Conservation (phyloP, 1,140 invertebrate species). For the Diabrotica virgifera region DNA sequence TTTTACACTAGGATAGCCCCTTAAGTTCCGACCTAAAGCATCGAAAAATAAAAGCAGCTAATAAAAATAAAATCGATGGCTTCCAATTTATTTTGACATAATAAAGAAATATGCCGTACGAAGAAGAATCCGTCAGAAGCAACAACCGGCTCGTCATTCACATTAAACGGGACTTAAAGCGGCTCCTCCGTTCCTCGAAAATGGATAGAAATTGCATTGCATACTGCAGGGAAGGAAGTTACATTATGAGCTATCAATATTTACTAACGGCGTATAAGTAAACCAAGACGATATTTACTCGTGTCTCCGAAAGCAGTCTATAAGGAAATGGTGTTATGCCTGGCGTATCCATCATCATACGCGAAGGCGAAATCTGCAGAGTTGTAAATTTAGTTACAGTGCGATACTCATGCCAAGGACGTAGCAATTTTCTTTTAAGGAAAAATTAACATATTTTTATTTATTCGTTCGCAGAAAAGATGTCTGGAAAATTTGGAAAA, state of each 20-base stretch:
- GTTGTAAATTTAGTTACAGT: background rate
- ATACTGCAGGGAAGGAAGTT: slow-evolving; percentile 1
- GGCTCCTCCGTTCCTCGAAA: background rate
- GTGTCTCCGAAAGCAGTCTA: slow-evolving; percentile 1
- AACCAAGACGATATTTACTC: slow-evolving; percentile 2
- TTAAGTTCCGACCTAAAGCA: too few species aligned
- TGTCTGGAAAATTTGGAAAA: too few species aligned
- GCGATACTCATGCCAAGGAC: background rate
- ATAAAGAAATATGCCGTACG: background rate
- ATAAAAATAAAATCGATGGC: background rate
- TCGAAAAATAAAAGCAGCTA: background rate
- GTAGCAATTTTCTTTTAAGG: background rate
- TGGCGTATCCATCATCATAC: background rate
- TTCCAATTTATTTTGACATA: background rate
- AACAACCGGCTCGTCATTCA: background rate
- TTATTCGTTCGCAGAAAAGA: too few species aligned
- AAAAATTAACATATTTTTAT: too few species aligned
- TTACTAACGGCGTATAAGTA: slow-evolving; percentile 2
- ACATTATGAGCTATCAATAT: slow-evolving; percentile 3
- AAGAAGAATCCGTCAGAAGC: slow-evolving; percentile 1
- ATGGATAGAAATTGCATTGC: slow-evolving; percentile 2
- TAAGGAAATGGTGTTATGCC: slow-evolving; percentile 2
- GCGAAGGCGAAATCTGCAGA: background rate
- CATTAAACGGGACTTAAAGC: background rate
- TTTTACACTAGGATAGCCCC: too few species aligned